Evolutionary conservation across 2,797 vertebrate species (phyloP), one percentile per base, ranked within the genome.

Genomic region (Rhinogobio ventralis): DNA sequence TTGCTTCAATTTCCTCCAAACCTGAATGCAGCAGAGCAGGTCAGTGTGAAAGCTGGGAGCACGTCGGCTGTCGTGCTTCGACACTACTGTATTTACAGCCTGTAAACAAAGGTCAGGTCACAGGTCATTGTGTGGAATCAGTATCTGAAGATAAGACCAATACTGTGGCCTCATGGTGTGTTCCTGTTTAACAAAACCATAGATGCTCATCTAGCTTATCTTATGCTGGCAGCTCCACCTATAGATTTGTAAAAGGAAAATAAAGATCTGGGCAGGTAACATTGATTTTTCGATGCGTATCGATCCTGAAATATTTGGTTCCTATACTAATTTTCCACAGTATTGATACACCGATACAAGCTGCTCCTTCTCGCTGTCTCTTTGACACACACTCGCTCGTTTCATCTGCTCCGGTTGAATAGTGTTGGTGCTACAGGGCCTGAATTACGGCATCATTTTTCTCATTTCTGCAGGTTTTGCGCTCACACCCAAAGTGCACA

Each of bases 21-120:
- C 45, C 23, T 84, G 39, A 69, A 84, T 84, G 74, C 51, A 46
- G 82, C 25, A 68, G 74, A 78, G 36, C 74, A 57, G 49, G 49
- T 84, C 64, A 25, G 2, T 78, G 74, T 30, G 25, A 83, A 76
- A 83, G 51, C 74, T 69, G 36, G 74, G 62, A 57, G 73, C 33
- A 45, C 4, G 14, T 33, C 49, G 11, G 82, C 73, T 68, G 72
- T 77, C 36, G 2, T 57, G n/a, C 46, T 83, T 20, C 20, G 23
- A 55, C n/a, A 45, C 15, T 66, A 23, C 30, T 55, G 36, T 45
- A 19, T 78, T 73, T 62, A 82, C 80, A 82, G 33, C 51, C 53
- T 69, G 30, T 28, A 67, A 36, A 53, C n/a, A 76, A 68, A 74
- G 69, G 72, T 77, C 13, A 72, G n/a, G 28, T 53, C 33, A 66